Conservation (phyloP, 2,113 vertebrate species). For the Odocoileus hemionus region DNA sequence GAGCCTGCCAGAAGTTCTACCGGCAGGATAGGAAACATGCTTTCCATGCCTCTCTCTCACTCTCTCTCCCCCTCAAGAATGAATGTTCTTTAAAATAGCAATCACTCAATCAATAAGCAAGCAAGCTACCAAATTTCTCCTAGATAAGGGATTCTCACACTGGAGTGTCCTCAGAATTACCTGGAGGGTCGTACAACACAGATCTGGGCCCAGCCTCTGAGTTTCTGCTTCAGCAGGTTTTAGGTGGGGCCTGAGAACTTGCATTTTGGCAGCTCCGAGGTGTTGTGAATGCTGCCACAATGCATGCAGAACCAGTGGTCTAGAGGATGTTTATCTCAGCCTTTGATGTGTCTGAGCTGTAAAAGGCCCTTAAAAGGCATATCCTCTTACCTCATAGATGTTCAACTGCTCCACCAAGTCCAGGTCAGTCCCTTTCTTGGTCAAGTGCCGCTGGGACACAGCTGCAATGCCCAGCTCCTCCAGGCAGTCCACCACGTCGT, state of each 20-base stretch:
- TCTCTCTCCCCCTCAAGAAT: not conserved
- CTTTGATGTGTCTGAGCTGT: constrained; percentile 57
- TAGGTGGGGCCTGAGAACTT: not conserved
- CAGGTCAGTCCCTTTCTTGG: constrained; percentile 94
- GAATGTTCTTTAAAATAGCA: constrained; percentile 47
- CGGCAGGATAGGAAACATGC: not conserved
- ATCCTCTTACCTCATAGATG: constrained; percentile 92
- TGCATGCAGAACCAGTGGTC: not conserved
- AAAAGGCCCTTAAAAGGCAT: constrained; percentile 52
- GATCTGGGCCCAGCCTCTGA: not conserved
- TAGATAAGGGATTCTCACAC: not conserved
- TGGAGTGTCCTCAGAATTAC: not conserved
- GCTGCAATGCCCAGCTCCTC: constrained; percentile 94
- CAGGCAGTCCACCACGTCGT: constrained; percentile 95
- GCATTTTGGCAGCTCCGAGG: not conserved
- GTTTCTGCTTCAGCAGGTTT: not conserved
- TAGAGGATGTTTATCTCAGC: not conserved
- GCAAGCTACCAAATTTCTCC: constrained; percentile 39
- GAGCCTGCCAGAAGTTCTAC: not conserved
- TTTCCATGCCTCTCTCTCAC: not conserved
- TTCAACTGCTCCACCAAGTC: constrained; percentile 96
- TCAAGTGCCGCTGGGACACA: constrained; percentile 90
- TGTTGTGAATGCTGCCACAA: fast-evolving
- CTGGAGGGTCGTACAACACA: not conserved
- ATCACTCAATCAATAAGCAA: not conserved